Conservation (phyloP, 92 coral and sea anemone genomes). For the Porites divaricata region DNA sequence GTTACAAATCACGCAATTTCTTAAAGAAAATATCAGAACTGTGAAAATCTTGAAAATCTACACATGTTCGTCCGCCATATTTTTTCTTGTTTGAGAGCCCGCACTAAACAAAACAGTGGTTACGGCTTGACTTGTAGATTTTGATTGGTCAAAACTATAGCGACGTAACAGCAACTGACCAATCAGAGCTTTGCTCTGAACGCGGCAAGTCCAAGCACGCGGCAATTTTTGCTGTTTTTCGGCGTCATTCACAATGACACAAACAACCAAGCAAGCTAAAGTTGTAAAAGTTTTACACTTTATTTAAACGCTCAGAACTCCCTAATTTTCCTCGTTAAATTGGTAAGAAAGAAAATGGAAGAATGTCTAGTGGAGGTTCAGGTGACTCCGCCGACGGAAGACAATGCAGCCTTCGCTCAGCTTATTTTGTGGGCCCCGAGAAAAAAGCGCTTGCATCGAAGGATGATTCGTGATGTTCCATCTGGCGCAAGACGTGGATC, state of each 20-base stretch:
- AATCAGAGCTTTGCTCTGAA: background rate
- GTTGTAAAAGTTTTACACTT: background rate
- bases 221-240: constrained; percentile 6
- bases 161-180: constrained; percentile 18
- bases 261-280: background rate
- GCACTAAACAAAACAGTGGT: constrained; percentile 11
- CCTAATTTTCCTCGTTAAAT: background rate
- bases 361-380: constrained; percentile 47
- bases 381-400: constrained; percentile 64
- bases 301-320: background rate
- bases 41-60: background rate
- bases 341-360: constrained; percentile 18
- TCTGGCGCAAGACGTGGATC: constrained; percentile 56
- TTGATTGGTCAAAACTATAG: constrained; percentile 27
- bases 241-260: background rate
- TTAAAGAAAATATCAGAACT: background rate
- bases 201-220: constrained; percentile 50
- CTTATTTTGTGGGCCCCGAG: constrained; percentile 76
- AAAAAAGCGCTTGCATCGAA: constrained; percentile 71
- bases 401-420: constrained; percentile 42
- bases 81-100: constrained; percentile 11
- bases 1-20: background rate
- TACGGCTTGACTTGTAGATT: too few species aligned
- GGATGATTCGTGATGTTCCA: constrained; percentile 30
- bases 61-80: constrained; percentile 24